Evolutionary conservation across 2,888 invertebrate genomes (phyloP), one percentile per base, ranked within the genome.

Genomic region (Sesia apiformis): DNA sequence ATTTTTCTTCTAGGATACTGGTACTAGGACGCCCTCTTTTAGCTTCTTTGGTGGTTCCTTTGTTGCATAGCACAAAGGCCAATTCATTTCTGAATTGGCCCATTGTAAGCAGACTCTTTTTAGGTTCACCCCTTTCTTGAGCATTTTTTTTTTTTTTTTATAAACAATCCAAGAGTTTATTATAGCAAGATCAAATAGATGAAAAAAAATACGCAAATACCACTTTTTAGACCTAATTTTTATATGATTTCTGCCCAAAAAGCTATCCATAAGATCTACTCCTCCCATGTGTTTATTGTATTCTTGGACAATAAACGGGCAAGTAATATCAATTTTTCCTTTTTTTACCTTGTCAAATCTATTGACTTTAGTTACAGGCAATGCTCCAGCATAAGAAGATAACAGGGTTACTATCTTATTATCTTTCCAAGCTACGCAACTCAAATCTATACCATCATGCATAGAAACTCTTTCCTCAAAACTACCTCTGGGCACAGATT

Each of bases 261-360:
- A 69, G 54, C 67, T 70, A 62, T 78, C 72, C 64, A 70, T 65
- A 51, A 74, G 66, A 52, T 76, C 75, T 46, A 72, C 74, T 59
- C 71, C 73, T 52, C 70, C 74, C 75, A 75, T 76, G 56, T 74
- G 71, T 56, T 63, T 66, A 66, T 75, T 76, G 58, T 77, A 76
- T 23, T 70, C 64, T 61, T 67, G 62, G 55, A 74, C 61, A 62
- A 73, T 67, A 59, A 66, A 62, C 53, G 75, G 74, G 62, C 73
- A 76, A 61, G 66, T 58, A 61, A 77, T 69, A 60, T 69, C 56
- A 63, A 65, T 65, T 63, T 63, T 70, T 60, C 40, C 59, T 63
- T 73, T 72, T 64, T 41, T 67, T 60, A 40, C 54, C 61, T 55
- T 72, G 63, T 72, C 70, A 66, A 55, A 76, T 63, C 72, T 65